A percentile compares a stretch with the other conserved stretches of the same genome.
Evolutionary conservation across 2,113 vertebrate genomes (phyloP).

Genomic region (Colius striatus): DNA sequence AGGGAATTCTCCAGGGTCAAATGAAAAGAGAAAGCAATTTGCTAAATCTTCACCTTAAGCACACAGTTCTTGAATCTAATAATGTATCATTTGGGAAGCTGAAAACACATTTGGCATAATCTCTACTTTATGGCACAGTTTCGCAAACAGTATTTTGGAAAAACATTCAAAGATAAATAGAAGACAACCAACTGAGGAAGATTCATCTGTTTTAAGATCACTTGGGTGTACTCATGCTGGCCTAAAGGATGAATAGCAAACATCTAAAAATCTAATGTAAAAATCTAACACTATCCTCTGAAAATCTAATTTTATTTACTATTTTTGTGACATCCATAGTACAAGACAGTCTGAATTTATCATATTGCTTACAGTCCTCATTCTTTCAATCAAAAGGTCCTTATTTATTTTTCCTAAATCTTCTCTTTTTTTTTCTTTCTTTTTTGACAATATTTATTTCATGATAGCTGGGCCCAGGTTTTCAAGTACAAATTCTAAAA

Average conservation of each 20-base stretch:
- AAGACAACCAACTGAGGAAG: neutral
- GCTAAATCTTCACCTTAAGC: neutral
- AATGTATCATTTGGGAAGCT: neutral
- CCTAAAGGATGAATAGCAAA: neutral
- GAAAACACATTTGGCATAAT: fast-evolving
- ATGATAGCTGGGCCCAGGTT: neutral
- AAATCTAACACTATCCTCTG: neutral
- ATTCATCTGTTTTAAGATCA: neutral
- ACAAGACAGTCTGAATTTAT: neutral
- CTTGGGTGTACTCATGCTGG: neutral
- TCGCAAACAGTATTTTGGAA: neutral
- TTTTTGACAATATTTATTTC: neutral
- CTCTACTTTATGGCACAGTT: neutral
- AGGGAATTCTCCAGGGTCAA: neutral
- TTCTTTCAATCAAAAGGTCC: neutral
- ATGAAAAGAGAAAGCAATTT: slow-evolving; percentile 14
- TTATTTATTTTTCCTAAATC: neutral
- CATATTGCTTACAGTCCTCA: neutral
- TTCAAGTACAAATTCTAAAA: slow-evolving; percentile 15
- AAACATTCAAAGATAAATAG: neutral
- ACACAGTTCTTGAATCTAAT: neutral
- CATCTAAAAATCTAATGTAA: neutral
- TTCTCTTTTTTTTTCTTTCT: neutral
- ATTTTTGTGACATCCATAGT: neutral
- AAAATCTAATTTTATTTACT: neutral